Conservation (phyloP, 2,113 vertebrate species). For the Epinephelus fuscoguttatus region DNA sequence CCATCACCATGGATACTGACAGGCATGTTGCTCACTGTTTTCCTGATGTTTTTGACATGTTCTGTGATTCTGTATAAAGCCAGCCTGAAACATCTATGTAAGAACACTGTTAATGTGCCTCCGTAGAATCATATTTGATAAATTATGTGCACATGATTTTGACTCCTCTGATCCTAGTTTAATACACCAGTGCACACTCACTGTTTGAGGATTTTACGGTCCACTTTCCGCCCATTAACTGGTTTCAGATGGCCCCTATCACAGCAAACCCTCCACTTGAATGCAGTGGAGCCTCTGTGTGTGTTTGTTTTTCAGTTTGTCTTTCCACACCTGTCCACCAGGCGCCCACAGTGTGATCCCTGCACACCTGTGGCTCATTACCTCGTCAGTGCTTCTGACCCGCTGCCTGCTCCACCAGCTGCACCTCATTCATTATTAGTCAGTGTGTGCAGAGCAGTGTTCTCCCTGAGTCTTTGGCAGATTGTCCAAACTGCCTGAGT, state of each 20-base stretch:
- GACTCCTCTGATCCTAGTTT: neutral
- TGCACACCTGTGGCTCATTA: constrained; percentile 25
- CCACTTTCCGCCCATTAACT: neutral
- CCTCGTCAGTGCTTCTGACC: constrained; percentile 7
- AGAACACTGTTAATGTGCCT: neutral
- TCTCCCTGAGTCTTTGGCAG: neutral
- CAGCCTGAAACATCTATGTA: neutral
- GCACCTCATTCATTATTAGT: constrained; percentile 11
- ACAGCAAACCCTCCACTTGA: neutral
- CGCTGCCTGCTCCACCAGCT: constrained; percentile 11
- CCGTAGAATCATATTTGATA: neutral
- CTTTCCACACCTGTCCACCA: constrained; percentile 25
- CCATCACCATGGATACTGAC: neutral
- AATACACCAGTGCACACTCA: neutral
- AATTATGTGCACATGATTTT: neutral
- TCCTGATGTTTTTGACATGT: neutral
- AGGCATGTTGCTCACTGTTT: neutral
- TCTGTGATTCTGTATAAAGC: neutral
- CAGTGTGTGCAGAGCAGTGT: neutral
- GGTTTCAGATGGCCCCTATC: neutral
- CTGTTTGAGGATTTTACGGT: neutral
- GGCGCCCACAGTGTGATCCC: neutral
- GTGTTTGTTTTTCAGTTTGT: neutral
- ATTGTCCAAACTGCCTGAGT: neutral
- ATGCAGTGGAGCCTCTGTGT: neutral